A percentile compares a stretch with the other conserved stretches of the same genome.
Evolutionary conservation across 2,797 vertebrate genomes (phyloP).

Genomic region (Acestrorhynchus altus): DNA sequence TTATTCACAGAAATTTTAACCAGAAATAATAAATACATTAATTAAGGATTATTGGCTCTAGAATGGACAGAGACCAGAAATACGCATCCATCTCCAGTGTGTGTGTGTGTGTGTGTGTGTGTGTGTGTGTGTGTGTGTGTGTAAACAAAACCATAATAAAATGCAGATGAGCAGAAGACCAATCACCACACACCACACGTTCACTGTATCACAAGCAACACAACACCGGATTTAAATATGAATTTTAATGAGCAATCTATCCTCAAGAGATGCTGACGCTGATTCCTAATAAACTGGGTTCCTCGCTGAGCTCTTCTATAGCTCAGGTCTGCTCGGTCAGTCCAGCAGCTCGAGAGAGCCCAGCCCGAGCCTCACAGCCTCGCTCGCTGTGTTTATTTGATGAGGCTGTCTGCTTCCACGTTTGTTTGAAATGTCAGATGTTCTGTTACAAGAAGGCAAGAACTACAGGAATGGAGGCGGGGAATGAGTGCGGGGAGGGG

Average conservation of each 20-base stretch:
- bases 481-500: constrained; percentile 12
- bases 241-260: constrained; percentile 33
- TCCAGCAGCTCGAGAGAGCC: constrained; percentile 27
- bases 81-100: no score
- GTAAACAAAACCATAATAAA: no score
- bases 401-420: constrained; percentile 34
- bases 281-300: neutral
- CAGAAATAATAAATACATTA: no score
- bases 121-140: no score
- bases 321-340: neutral
- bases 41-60: no score
- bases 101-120: no score
- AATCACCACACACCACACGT: no score
- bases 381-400: constrained; percentile 53
- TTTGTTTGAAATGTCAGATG: constrained; percentile 57
- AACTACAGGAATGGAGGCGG: constrained; percentile 28
- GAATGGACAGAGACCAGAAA: no score
- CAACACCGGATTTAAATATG: neutral
- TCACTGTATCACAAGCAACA: neutral
- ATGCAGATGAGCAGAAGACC: no score
- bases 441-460: constrained; percentile 38
- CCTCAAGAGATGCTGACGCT: neutral
- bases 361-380: constrained; percentile 20
- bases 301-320: neutral
- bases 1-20: no score